phyloP scores from a whole-genome alignment of 2,113 vertebrate genomes.

The Erinaceus europaeus region DNA sequence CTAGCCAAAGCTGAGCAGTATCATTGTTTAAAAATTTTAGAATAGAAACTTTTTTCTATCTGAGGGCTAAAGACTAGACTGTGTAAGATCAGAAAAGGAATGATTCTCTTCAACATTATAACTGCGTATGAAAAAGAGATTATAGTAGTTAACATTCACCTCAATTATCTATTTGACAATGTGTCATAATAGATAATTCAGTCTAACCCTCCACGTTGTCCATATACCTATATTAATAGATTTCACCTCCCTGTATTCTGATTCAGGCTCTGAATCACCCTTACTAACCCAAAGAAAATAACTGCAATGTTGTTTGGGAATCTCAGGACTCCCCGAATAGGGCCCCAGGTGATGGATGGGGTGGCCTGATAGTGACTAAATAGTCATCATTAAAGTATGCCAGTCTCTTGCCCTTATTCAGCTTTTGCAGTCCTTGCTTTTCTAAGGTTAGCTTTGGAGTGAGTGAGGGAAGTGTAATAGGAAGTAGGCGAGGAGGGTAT shows the following conservation, averaged over 20 bases:
- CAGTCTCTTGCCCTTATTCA: no score
- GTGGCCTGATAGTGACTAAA: no score
- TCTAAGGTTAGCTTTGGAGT: no score
- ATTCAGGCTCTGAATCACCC: background rate
- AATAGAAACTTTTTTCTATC: background rate
- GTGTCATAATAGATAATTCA: background rate
- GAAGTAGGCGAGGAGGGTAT: no score
- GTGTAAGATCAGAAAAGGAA: background rate
- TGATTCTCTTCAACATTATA: constrained; percentile 13
- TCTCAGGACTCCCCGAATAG: no score
- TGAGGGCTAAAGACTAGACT: background rate
- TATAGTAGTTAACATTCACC: background rate
- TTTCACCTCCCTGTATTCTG: background rate
- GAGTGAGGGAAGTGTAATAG: no score
- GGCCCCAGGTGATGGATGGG: no score
- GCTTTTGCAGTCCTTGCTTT: no score
- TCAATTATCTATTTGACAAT: background rate
- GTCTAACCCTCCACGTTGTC: background rate
- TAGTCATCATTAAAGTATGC: no score
- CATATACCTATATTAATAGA: background rate
- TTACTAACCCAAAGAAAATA: constrained; percentile 31
- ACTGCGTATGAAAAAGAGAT: background rate
- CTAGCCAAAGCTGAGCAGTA: no score
- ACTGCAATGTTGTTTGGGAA: no score
- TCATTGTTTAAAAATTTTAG: no score